Evolutionary conservation across 2,113 vertebrate genomes (phyloP), one percentile per base, ranked within the genome.

Genomic region (Seriola quinqueradiata): DNA sequence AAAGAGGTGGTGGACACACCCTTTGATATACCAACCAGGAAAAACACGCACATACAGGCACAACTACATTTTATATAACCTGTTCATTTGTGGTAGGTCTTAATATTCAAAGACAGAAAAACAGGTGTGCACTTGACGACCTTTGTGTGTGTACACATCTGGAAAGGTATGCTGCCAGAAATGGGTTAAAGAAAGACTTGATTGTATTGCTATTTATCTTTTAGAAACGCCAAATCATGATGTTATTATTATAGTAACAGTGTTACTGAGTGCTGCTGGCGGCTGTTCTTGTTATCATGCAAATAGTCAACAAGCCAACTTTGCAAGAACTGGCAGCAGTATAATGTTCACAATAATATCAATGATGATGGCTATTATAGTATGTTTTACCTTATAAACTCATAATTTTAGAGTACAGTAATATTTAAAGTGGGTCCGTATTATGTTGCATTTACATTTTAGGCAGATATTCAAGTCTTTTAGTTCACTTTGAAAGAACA

Each of bases 1-100:
- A 69, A 76, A 83, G 44, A 82, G 90, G 76, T 17, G 77, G 70
- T 25, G 64, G 57, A 55, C 58, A 87, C 83, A 60, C 79, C 76
- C 57, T 57, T 13, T 70, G 48, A 68, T 42, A 52, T 40, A 17
- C 50, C 17, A 54, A 42, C 59, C 28, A 57, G 32, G 32, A 71
- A 70, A 52, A 58, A 1, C 36, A 46, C 40, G 50, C 28, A 32
- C 64, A 65, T 36, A 50, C 6, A 40, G 10, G 25, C 7, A 55
- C n/a, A 36, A 1, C 5, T 38, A 23, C 60, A 19, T 6, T 9
- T 78, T 71, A 70, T 58, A 75, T 46, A 80, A 79, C 36, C 8
- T 69, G 4, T 25, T 77, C 0, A 72, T 73, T 70, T 67, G 34
- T 14, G 23, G 23, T 60, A n/a, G 13, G 25, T 38, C 14, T 11